Base-by-base conservation (phyloP, 1,140 invertebrate genomes). In the Epicauta chinensis region DNA sequence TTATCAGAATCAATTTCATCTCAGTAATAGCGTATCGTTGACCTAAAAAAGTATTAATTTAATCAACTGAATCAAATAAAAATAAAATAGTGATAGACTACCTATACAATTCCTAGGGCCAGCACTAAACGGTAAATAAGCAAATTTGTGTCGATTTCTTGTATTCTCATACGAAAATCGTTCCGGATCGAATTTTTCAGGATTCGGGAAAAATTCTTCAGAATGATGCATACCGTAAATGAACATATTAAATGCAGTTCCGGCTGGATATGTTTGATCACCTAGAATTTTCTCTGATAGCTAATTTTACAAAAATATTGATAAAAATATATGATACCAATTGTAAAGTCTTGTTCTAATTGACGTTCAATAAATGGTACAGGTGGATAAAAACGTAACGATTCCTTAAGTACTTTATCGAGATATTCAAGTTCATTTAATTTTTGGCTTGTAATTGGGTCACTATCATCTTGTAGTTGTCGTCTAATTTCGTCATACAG, bases 111-210 rank as follows among this genome's bases (percentile, higher is more conserved):
- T 82, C 30, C 81, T 70, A 11, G 73, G 68, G 9, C 82, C 82
- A 39, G 79, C 80, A 37, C 79, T 81, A 59, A 86, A 86, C 5
- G 83, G 82, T 17, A 84, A 64, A 58, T 76, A 84, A 2, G 73
- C 61, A 55, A 67, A 80, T 7, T 64, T 71, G 65, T 74, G 77
- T 16, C 77, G 67, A n/a, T 61, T 56, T 10, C 57, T 32, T 1
- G 58, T 42, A 29, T 77, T 75, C 53, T 84, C 80, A 0, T 75
- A 71, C 15, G 79, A 62, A 69, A 87, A 87, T 63, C 83, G 68
- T 12, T 86, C 81, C 0, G 85, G 85, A 69, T 84, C 73, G 60
- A 83, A 88, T 13, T 55, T 64, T 2, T 81, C 70, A 6, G 85
- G 83, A 53, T 86, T 72, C 7, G 81, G 73, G 67, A 75, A 87